A percentile compares a stretch with the other conserved stretches of the same genome.
Evolutionary conservation across 2,797 vertebrate species (phyloP).

Genomic region (Crenichthys baileyi): DNA sequence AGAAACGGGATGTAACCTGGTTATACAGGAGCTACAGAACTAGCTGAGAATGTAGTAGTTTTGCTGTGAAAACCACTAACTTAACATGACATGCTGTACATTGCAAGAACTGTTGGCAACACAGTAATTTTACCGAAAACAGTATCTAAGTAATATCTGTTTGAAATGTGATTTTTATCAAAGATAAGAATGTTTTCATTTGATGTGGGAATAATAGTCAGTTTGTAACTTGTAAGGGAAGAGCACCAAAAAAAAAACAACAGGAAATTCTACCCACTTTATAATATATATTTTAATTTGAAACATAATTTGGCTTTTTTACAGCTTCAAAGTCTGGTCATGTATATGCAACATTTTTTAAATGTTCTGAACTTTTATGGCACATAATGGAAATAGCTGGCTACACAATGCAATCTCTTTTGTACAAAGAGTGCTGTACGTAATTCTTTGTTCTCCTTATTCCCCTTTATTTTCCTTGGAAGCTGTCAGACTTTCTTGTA

Average conservation of each 20-base stretch:
- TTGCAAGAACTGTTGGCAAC: background rate
- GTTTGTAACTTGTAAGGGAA: background rate
- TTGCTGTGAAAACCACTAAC: background rate
- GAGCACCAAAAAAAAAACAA: background rate
- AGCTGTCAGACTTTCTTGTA: background rate
- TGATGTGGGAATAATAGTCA: background rate
- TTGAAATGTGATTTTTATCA: background rate
- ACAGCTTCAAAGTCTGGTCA: background rate
- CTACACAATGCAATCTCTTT: background rate
- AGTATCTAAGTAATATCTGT: background rate
- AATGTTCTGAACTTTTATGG: background rate
- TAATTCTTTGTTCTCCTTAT: no score
- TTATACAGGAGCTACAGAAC: background rate
- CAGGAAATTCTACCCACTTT: background rate
- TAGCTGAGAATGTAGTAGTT: background rate
- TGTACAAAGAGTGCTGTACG: background rate
- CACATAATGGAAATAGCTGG: background rate
- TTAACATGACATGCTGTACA: no score
- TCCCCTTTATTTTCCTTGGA: background rate
- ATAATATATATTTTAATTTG: background rate
- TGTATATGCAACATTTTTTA: background rate
- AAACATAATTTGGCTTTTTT: background rate
- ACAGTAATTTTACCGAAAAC: background rate
- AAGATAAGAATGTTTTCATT: background rate
- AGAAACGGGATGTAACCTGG: background rate